Base-by-base conservation (phyloP, 1,140 invertebrate species). In the Maniola jurtina region DNA sequence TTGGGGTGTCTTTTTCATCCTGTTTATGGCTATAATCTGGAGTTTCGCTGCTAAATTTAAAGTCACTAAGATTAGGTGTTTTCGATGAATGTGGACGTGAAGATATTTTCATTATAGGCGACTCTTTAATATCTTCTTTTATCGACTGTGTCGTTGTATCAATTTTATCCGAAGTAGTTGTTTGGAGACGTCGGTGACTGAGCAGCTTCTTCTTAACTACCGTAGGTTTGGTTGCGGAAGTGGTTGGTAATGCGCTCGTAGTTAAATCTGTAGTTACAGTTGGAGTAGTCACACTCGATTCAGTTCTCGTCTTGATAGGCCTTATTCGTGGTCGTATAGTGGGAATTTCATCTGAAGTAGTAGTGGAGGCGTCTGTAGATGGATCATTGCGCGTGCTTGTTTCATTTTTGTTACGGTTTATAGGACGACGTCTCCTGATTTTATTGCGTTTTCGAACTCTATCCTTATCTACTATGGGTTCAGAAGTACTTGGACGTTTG, bases 1-100 rank as follows among this genome's bases (percentile, higher is more conserved):
- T 91, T 9, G 91, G 91, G 13, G 91, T 92, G 38, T 92, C 91
- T 67, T 92, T 92, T 73, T 92, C 91, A 59, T 92, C 91, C 65
- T 92, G 91, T 55, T 92, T 92, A 63, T 92, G 91, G 40, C 77
- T 88, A 61, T 90, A 91, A 69, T 91, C 88, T 33, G 89, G 87
- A 33, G 74, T 78, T 52, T 90, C 88, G 38, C 69, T 84, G 16
- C 72, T 77, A 25, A 25, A 25, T 70, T 79, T 86, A 16, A 75
- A 77, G 56, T 88, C 84, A 60, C 79, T 81, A 14, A 75, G 57
- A 35, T 71, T 65, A 34, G 79, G 55, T 64, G 56, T 70, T 83
- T 88, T n/a, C 70, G 70, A 58, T 66, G 74, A 59, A 56, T 83
- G 74, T 1, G 72, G 81, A 14, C 88, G 79, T 61, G 77, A 84